Percentiles rank a stretch among this genome's conserved stretches.
Evolutionary conservation across 2,797 vertebrate species (phyloP).

Genomic region (Poecilia picta): DNA sequence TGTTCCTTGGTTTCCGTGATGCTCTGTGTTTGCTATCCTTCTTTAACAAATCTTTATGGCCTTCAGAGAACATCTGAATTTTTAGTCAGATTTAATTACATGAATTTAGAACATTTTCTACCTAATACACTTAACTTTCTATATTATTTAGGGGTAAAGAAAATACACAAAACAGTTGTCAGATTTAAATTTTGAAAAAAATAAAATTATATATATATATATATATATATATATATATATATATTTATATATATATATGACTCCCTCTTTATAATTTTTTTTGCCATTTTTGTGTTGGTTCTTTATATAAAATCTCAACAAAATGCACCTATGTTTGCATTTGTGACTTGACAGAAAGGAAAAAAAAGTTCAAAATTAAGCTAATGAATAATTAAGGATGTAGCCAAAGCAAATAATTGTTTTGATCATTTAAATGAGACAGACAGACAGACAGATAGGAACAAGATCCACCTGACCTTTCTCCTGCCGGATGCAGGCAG

Average conservation of each 20-base stretch:
- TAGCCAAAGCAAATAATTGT: conserved; percentile 1
- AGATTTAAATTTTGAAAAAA: too few species aligned
- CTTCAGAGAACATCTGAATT: not conserved
- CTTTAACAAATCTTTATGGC: not conserved
- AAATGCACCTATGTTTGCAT: not conserved
- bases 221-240: too few species aligned
- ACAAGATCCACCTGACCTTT: conserved; percentile 79
- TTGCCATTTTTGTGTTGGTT: not conserved
- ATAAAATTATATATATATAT: too few species aligned
- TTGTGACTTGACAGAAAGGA: too few species aligned
- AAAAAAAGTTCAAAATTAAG: not conserved
- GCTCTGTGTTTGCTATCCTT: not conserved
- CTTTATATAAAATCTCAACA: not conserved
- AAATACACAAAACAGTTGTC: too few species aligned
- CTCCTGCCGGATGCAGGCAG: conserved; percentile 66
- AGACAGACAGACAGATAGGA: not conserved
- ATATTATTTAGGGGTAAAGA: not conserved
- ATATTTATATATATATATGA: too few species aligned
- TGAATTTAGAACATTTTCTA: not conserved
- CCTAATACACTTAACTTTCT: not conserved
- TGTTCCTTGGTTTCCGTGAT: not conserved
- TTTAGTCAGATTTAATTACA: not conserved
- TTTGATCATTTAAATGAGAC: not conserved
- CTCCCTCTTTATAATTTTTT: not conserved
- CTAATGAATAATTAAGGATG: not conserved